phyloP scores from a whole-genome alignment of 2,113 vertebrate genomes.

The Psettodes erumei region DNA sequence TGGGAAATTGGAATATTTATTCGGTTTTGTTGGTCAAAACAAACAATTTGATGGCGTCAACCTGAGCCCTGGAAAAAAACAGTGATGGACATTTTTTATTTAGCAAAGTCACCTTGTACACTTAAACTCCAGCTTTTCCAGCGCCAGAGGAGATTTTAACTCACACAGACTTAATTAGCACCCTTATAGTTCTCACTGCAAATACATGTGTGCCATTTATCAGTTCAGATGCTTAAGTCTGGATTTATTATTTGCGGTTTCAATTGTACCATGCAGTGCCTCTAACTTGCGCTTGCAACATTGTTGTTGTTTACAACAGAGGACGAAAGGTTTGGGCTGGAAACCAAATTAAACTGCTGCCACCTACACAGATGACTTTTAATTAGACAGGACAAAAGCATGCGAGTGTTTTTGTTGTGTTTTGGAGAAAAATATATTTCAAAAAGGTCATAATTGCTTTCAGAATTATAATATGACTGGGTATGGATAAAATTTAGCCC shows the following conservation, averaged over 20 bases:
- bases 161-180: not conserved
- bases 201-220: not conserved
- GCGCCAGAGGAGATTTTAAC: constrained; percentile 21
- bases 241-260: constrained; percentile 19
- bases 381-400: constrained; percentile 14
- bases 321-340: constrained; percentile 3
- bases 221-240: not conserved
- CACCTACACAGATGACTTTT: constrained; percentile 39
- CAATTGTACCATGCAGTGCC: constrained; percentile 12
- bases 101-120: constrained; percentile 23
- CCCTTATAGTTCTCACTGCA: not conserved
- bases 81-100: not conserved
- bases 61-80: not conserved
- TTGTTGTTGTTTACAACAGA: constrained; percentile 25
- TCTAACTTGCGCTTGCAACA: constrained; percentile 2
- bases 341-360: constrained; percentile 29
- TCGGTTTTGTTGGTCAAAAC: not conserved
- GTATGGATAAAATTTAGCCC: not conserved
- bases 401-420: not conserved
- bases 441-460: not conserved
- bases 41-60: not conserved
- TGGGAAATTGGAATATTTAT: not conserved
- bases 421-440: constrained; percentile 13
- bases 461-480: not conserved
- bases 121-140: not conserved